These are phyloP conservation scores for Trissolcus basalis DNA, from an alignment of 1,140 invertebrate genomes.

Conservation along the genomic window DNA sequence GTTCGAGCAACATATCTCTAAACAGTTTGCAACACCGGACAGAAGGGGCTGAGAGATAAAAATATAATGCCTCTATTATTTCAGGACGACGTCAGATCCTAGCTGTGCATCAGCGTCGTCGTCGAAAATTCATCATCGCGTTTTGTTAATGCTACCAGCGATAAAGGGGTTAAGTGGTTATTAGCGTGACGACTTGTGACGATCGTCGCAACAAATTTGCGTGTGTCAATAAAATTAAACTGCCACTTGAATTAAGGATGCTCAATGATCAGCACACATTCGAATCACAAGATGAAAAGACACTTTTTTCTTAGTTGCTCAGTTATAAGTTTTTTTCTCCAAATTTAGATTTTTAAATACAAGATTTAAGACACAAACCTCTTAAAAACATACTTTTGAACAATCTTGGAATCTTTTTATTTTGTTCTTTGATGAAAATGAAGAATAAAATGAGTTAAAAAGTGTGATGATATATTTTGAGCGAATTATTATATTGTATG, in stretches of 20 bases:
- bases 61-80: constrained; percentile 39
- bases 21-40: no score
- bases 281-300: neutral
- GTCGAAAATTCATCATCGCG: neutral
- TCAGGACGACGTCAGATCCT: constrained; percentile 16
- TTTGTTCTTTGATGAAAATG: no score
- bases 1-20: neutral
- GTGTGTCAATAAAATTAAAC: constrained; percentile 15
- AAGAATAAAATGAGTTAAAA: no score
- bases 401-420: no score
- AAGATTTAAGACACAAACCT: no score
- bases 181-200: constrained; percentile 18
- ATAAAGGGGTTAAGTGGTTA: constrained; percentile 26
- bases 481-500: no score
- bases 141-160: constrained; percentile 27
- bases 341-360: no score
- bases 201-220: constrained; percentile 14
- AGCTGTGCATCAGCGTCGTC: neutral
- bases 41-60: constrained; percentile 2
- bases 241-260: neutral
- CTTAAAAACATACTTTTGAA: no score
- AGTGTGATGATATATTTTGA: no score
- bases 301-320: no score
- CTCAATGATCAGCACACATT: neutral
- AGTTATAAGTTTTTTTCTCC: no score